Percentiles rank a stretch among this genome's conserved stretches.
Conservation (phyloP, 2,797 vertebrate species). For the Psittacula echo region DNA sequence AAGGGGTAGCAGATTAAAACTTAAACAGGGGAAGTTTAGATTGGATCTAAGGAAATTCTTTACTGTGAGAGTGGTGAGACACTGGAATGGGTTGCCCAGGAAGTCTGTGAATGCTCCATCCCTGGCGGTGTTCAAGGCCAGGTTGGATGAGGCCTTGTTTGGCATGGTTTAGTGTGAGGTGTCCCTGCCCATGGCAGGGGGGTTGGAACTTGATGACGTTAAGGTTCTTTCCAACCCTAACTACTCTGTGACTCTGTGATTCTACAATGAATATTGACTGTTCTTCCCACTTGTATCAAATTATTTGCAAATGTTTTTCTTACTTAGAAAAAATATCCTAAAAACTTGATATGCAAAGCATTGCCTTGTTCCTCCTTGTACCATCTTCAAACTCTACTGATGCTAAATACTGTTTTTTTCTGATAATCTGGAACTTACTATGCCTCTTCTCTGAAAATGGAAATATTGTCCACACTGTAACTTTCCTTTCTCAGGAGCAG, state of each 20-base stretch:
- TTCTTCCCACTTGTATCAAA: background rate
- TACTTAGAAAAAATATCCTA: background rate
- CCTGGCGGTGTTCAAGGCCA: no score
- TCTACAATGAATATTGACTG: background rate
- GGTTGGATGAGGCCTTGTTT: no score
- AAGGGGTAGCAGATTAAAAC: no score
- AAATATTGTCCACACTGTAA: background rate
- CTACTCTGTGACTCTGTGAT: background rate
- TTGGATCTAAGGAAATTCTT: no score
- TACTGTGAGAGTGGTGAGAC: no score
- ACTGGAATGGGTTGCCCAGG: no score
- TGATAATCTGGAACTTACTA: background rate
- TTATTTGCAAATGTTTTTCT: background rate
- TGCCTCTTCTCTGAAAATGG: background rate
- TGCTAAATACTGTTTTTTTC: background rate
- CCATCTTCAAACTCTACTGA: background rate
- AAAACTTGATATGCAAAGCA: background rate
- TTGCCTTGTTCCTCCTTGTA: background rate
- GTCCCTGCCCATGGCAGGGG: background rate
- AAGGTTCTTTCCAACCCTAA: background rate
- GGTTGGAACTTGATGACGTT: background rate
- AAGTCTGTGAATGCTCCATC: no score
- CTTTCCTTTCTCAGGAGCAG: background rate
- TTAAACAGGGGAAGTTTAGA: no score
- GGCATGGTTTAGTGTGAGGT: background rate